These are phyloP conservation scores for Puffinus mauretanicus DNA, from an alignment of 2,113 vertebrate species.

Conservation along the genomic window DNA sequence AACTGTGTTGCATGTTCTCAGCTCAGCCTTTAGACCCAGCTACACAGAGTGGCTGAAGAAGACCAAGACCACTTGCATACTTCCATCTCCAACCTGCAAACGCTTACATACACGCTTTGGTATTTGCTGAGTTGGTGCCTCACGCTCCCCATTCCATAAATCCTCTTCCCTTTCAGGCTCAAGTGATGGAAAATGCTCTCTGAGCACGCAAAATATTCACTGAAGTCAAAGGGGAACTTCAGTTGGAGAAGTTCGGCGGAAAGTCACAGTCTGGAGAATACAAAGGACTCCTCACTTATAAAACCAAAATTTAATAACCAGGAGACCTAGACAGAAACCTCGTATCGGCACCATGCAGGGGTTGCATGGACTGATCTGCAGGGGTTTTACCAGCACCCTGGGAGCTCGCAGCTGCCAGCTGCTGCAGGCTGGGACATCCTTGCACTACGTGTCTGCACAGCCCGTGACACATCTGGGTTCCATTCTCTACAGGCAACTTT, in stretches of 20 bases:
- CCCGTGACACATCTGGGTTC: too few species aligned
- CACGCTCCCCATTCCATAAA: not conserved
- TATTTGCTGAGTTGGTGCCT: constrained; percentile 38
- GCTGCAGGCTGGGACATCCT: not conserved
- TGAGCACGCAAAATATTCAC: not conserved
- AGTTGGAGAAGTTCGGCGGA: not conserved
- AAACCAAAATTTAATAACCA: not conserved
- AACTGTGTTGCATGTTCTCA: not conserved
- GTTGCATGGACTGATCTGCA: not conserved
- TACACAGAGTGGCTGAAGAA: not conserved
- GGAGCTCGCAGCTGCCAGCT: not conserved
- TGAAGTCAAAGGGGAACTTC: not conserved
- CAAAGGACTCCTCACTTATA: not conserved
- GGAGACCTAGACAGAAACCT: not conserved
- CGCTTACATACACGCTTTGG: not conserved
- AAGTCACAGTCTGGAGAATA: not conserved
- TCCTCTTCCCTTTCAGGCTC: not conserved
- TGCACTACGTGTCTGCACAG: rapidly evolving
- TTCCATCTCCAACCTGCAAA: not conserved
- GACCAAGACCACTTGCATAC: not conserved
- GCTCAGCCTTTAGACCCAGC: not conserved
- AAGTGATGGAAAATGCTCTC: not conserved
- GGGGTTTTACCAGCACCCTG: not conserved
- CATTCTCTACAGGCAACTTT: not conserved
- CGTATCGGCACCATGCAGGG: too few species aligned